Evolutionary conservation across 2,797 vertebrate species (phyloP), one percentile per base, ranked within the genome.

Genomic region (Tangara arthus): DNA sequence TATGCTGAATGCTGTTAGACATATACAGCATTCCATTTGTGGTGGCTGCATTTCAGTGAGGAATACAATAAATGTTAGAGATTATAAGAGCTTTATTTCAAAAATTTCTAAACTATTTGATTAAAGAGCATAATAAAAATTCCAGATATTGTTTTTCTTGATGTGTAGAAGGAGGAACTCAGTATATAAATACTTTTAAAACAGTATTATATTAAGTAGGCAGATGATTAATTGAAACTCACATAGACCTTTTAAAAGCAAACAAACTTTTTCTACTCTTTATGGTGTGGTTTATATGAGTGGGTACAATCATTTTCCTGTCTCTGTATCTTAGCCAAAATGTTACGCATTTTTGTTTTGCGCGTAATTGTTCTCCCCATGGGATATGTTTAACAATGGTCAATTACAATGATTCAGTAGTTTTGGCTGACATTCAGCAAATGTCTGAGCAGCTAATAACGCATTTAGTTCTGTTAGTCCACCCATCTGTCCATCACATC

Each of bases 401-500:
- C 64, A 3, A 75, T 95, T 95, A 85, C 88, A 90, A 79, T 68
- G 73, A 97, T 91, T 96, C 83, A 95, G 55, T 95, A 88, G 77
- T 96, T 97, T 95, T 92, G 96, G 78, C 93, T 97, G 95, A 96
- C 90, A 78, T 96, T 95, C 95, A 97, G 89, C 78, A 94, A 96
- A 91, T 95, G 70, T 96, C 89, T 96, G 88, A 96, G 86, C 59
- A 95, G 88, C 88, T 97, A 97, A 95, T 96, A 97, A 96, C 11
- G 81, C 64, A 91, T 52, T 97, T 97, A 92, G 82, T 92, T 96
- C 86, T 87, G 60, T 96, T 94, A 95, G 95, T 95, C 84, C 60
- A 90, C 82, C 93, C 90, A 93, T 97, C 95, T 97, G 97, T 96
- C 95, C 90, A 93, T 94, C 93, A 95, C 95, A 96, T 96, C 94